Conservation (phyloP, 2,888 invertebrate species). For the Tenthredo notha region DNA sequence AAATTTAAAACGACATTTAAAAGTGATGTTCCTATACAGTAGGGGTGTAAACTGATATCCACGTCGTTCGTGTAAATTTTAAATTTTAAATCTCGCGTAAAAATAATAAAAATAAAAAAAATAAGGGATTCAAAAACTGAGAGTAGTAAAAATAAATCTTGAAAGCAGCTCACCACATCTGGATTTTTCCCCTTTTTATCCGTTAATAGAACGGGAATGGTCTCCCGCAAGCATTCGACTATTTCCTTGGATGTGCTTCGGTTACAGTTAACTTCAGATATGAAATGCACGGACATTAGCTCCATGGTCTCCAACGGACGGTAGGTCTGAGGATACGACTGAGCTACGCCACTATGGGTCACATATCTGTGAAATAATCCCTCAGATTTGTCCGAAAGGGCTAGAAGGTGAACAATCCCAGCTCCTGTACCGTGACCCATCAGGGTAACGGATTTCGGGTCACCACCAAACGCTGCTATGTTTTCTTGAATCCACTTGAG, state of each 20-base stretch:
- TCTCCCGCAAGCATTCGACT: constrained; percentile 63
- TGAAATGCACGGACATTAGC: constrained; percentile 62
- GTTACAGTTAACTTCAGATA: constrained; percentile 47
- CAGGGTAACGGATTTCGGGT: constrained; percentile 69
- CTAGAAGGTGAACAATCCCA: constrained; percentile 64
- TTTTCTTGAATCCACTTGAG: constrained; percentile 72
- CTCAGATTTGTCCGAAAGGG: constrained; percentile 68
- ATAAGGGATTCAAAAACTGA: constrained; percentile 2
- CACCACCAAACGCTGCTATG: constrained; percentile 69
- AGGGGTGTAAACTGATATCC: no score
- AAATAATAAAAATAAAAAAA: background rate
- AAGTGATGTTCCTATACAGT: background rate
- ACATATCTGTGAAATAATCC: constrained; percentile 71
- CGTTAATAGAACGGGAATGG: background rate
- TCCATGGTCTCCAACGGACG: constrained; percentile 60
- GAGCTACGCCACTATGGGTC: constrained; percentile 66
- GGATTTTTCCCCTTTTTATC: background rate
- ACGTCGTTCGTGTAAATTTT: no score
- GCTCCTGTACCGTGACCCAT: constrained; percentile 70
- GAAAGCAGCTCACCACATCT: background rate
- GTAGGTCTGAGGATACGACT: constrained; percentile 59
- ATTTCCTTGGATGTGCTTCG: constrained; percentile 56
- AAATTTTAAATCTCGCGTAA: background rate
- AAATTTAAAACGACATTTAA: background rate
- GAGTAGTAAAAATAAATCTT: background rate